These are phyloP conservation scores for Xiphorhynchus erythropygius DNA, from an alignment of 2,797 vertebrate genomes.

Conservation along the genomic window DNA sequence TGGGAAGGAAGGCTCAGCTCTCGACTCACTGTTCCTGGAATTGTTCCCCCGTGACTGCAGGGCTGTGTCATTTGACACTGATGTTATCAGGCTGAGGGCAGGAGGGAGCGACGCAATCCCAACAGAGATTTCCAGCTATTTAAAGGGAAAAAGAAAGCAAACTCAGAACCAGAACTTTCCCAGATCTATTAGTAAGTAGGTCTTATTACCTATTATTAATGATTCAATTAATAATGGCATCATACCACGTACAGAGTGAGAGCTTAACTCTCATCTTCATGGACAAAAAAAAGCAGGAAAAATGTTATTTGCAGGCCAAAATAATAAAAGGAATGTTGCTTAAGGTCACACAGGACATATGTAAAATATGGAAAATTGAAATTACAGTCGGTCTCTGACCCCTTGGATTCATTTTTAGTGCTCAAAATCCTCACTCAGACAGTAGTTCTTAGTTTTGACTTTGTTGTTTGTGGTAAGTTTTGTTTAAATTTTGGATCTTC, in stretches of 20 bases:
- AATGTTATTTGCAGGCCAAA: background rate
- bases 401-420: background rate
- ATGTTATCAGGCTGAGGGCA: background rate
- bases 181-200: background rate
- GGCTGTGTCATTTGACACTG: background rate
- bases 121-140: background rate
- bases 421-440: background rate
- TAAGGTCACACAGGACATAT: background rate
- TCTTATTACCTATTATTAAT: background rate
- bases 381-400: background rate
- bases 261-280: background rate
- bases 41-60: background rate
- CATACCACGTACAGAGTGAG: background rate
- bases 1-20: background rate
- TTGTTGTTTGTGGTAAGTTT: fast-evolving
- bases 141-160: background rate
- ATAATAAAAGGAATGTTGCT: background rate
- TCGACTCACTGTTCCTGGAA: background rate
- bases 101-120: background rate
- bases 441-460: background rate
- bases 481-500: background rate
- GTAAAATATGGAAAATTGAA: background rate
- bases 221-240: background rate
- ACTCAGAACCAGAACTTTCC: background rate
- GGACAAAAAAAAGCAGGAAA: background rate